Conservation (phyloP, 2,113 vertebrate genomes). For the Nyctibius bracteatus region DNA sequence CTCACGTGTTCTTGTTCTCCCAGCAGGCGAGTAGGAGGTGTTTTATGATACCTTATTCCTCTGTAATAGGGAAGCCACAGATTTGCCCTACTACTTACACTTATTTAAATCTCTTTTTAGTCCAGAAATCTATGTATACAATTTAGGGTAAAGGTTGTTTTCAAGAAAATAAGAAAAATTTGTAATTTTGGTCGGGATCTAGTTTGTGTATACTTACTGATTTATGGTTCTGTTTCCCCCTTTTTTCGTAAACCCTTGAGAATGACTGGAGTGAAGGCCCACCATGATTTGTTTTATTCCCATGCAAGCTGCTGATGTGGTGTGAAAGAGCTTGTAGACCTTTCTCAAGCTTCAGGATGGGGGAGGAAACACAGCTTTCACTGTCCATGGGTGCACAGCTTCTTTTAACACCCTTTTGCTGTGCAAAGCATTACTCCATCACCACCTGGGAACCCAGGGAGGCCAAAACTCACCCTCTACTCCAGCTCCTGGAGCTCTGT, state of each 20-base stretch:
- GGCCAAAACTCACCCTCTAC: neutral
- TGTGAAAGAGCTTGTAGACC: neutral
- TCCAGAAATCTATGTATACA: neutral
- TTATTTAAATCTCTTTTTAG: neutral
- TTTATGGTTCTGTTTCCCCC: neutral
- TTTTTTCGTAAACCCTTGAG: neutral
- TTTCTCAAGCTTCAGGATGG: neutral
- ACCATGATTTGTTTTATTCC: neutral
- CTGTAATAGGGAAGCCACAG: constrained; percentile 39
- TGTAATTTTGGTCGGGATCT: neutral
- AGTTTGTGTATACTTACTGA: neutral
- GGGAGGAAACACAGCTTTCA: neutral
- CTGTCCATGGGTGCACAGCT: neutral
- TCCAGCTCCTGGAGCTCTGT: neutral
- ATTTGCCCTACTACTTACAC: constrained; percentile 1
- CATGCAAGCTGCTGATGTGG: neutral
- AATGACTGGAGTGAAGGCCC: neutral
- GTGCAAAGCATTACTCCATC: neutral
- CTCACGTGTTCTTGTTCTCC: constrained; percentile 14
- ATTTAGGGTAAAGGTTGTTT: neutral
- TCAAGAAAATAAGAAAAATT: neutral
- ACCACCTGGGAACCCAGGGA: neutral
- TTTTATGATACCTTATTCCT: constrained; percentile 47
- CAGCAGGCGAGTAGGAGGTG: constrained; percentile 51
- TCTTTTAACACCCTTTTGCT: neutral